These are phyloP conservation scores for Rhyacichthys aspro DNA, from an alignment of 2,797 vertebrate genomes.

Conservation along the genomic window DNA sequence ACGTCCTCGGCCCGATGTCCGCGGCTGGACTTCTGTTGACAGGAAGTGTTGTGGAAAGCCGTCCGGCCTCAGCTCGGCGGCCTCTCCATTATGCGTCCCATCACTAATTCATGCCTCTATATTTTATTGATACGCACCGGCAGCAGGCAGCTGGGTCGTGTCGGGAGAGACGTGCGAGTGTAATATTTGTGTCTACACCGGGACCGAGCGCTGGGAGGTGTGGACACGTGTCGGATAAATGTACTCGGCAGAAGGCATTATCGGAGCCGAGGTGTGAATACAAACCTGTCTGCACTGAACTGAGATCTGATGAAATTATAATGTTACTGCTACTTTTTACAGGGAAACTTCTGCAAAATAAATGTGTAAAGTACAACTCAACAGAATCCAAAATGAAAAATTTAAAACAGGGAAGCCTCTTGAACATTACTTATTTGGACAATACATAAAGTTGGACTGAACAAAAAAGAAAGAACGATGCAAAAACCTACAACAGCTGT, in stretches of 20 bases:
- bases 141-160: slow-evolving; percentile 43
- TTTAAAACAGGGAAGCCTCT: too few species aligned
- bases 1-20: neutral
- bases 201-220: slow-evolving; percentile 26
- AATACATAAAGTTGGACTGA: too few species aligned
- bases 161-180: slow-evolving; percentile 49
- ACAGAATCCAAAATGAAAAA: too few species aligned
- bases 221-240: slow-evolving; percentile 28
- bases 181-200: slow-evolving; percentile 41
- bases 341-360: too few species aligned
- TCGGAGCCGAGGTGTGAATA: slow-evolving; percentile 10
- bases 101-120: slow-evolving; percentile 76
- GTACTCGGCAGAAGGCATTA: slow-evolving; percentile 15
- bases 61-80: slow-evolving; percentile 46
- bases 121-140: slow-evolving; percentile 74
- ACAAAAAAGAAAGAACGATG: too few species aligned
- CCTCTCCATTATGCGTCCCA: slow-evolving; percentile 74
- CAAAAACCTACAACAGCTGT: too few species aligned
- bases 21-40: slow-evolving; percentile 43
- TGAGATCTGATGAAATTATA: too few species aligned
- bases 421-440: too few species aligned
- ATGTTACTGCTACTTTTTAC: too few species aligned
- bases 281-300: slow-evolving; percentile 1
- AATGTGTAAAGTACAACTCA: too few species aligned
- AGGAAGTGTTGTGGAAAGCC: slow-evolving; percentile 52